Evolutionary conservation across 2,888 invertebrate genomes (phyloP), one percentile per base, ranked within the genome.

Genomic region (Amblyjoppa fuscipennis): DNA sequence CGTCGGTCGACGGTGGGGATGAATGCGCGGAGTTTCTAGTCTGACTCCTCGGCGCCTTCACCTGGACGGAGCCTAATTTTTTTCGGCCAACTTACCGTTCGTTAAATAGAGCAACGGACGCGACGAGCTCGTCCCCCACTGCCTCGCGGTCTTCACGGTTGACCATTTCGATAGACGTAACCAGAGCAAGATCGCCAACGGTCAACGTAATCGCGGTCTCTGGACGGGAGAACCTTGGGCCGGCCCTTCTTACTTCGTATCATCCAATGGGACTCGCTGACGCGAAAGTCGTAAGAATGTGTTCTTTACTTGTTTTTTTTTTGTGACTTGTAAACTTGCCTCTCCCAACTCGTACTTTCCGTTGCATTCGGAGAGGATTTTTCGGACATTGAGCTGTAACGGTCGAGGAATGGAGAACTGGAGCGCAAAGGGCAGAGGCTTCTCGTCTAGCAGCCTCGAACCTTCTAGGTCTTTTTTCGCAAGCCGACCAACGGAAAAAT

Each of bases 51-150:
- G 41, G 11, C 25, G 64, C 83, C 76, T 75, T 69, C 86, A 86
- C 86, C 86, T 86, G 86, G 86, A 81, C 81, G 20, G 25, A 64
- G 31, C n/a, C 34, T n/a, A 16, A 41, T 59, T 75, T 76, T 71
- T 74, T n/a, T 75, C 61, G 38, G 70, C 28, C 38, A 16, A 28
- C 61, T 38, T 41, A 25, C 51, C 68, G 83, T 81, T 85, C 73
- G 79, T 79, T 82, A 70, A 85, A 85, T 85, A 61, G 90, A 89
- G 89, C 89, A 90, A 87, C 87, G 74, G 81, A 80, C 64, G 31
- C n/a, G 74, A 45, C 81, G n/a, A 51, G 68, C n/a, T 68, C 53
- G 20, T 51, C 38, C 83, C 84, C 79, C 83, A 77, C 83, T 53
- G 53, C 41, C 38, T 71, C 38, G 25, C 38, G 13, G 20, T 78